Percentiles rank a stretch among this genome's conserved stretches.
Conservation (phyloP, 1,140 invertebrate genomes). For the Papilio polyxenes region DNA sequence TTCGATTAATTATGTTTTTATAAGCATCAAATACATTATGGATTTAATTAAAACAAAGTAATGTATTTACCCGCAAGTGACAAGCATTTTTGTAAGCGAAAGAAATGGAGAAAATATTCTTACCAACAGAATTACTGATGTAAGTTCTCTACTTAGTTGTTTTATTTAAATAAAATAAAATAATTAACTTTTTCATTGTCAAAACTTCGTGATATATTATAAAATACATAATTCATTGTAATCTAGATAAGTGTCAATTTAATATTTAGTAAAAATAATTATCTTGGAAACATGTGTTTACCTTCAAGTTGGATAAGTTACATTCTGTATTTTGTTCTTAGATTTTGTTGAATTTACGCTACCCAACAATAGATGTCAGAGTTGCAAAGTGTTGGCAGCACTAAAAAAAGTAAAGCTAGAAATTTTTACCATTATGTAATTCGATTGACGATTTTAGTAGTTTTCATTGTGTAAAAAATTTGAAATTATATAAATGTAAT, state of each 20-base stretch:
- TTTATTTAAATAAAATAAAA: not conserved
- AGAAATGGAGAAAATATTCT: not conserved
- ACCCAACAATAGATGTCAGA: not conserved
- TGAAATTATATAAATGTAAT: not conserved
- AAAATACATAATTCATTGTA: not conserved
- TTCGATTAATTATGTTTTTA: slow-evolving; percentile 5
- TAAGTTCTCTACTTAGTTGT: not conserved
- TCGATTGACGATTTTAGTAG: too few species aligned
- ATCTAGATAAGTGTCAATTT: not conserved
- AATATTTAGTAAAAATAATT: not conserved
- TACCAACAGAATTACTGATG: not conserved
- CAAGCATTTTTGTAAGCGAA: not conserved
- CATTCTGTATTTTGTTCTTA: too few species aligned
- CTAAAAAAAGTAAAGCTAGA: not conserved
- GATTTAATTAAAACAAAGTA: not conserved
- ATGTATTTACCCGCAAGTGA: not conserved
- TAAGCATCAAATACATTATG: not conserved
- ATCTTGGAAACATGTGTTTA: not conserved
- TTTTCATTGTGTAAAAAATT: not conserved
- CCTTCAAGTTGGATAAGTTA: not conserved
- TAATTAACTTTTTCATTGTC: not conserved
- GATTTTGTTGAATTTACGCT: not conserved
- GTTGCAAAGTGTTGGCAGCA: not conserved
- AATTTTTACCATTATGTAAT: not conserved
- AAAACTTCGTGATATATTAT: too few species aligned